Percentiles rank a stretch among this genome's conserved stretches.
Conservation (phyloP, 35 echinoderm and acorn worm genomes). For the Heliocidaris erythrogramma region DNA sequence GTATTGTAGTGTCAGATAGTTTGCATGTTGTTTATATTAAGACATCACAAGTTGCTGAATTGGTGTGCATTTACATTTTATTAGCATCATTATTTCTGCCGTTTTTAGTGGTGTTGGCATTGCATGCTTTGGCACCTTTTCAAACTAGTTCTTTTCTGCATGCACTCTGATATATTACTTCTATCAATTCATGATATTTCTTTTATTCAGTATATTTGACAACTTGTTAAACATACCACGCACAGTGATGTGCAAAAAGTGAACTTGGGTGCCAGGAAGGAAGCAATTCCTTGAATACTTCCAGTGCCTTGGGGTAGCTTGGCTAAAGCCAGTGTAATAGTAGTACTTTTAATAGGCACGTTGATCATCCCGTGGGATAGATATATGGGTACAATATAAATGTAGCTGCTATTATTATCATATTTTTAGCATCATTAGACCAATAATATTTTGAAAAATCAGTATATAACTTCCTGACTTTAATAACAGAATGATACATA, state of each 20-base stretch:
- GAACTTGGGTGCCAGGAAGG: background rate
- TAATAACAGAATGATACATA: background rate
- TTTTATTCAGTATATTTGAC: background rate
- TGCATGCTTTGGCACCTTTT: background rate
- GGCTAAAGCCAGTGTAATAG: no score
- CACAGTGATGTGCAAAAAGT: background rate
- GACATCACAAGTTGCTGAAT: background rate
- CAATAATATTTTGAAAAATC: no score
- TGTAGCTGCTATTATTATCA: background rate
- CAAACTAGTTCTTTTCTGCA: background rate
- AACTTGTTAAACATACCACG: background rate
- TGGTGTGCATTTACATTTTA: conserved; percentile 11
- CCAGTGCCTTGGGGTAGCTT: no score
- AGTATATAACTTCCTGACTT: background rate
- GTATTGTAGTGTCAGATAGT: background rate
- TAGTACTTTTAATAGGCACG: no score
- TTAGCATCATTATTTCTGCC: background rate
- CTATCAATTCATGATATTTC: background rate
- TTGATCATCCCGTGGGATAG: no score
- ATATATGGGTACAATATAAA: background rate
- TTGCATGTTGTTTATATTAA: background rate
- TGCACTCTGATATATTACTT: background rate
- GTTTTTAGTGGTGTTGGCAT: background rate
- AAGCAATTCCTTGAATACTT: no score
- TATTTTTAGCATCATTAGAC: background rate